Evolutionary conservation across 2,113 vertebrate species (phyloP), one percentile per base, ranked within the genome.

Genomic region (Amia ocellicauda): DNA sequence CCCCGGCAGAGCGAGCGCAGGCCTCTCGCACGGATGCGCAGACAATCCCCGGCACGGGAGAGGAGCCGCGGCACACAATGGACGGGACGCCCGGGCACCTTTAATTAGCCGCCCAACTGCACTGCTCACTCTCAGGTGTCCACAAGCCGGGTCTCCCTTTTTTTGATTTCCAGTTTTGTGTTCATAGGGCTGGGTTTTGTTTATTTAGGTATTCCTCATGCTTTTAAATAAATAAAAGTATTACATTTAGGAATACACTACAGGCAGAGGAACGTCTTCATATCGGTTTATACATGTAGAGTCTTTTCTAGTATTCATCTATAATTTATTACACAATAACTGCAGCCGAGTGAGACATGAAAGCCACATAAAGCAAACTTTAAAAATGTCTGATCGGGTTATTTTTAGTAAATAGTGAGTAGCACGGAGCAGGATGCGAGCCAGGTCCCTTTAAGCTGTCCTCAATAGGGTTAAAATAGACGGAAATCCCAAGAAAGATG

Each of bases 1-100:
- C 92, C 89, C 83, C 92, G 79, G 86, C 87, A 88, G 91, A 84
- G 79, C 85, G 88, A 88, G 88, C 92, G 89, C 74, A 87, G 91
- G 89, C 87, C 79, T 71, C 57, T 41, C 14, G 77, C 80, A 81
- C 81, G 80, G 68, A 80, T 81, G 78, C 62, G 74, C 67, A 63
- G 65, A 79, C 87, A 83, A 78, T 77, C 77, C 81, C 76, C 74
- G 36, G 24, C 36, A 50, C 29, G 24, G 22, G 9, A 53, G 49
- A 43, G 40, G 31, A 50, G 64, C 29, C 14, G 8, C 36, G 23
- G 10, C 11, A 41, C 9, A 59, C 56, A 51, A 66, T 10, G 4
- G 42, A 14, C 13, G 40, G 20, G 13, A 13, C 19, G 51, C 31
- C n/a, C n/a, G n/a, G 40, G 63, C 4, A 52, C 29, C 28, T 53